phyloP scores from a whole-genome alignment of 2,888 invertebrate genomes.

The Ganaspis brasiliensis region DNA sequence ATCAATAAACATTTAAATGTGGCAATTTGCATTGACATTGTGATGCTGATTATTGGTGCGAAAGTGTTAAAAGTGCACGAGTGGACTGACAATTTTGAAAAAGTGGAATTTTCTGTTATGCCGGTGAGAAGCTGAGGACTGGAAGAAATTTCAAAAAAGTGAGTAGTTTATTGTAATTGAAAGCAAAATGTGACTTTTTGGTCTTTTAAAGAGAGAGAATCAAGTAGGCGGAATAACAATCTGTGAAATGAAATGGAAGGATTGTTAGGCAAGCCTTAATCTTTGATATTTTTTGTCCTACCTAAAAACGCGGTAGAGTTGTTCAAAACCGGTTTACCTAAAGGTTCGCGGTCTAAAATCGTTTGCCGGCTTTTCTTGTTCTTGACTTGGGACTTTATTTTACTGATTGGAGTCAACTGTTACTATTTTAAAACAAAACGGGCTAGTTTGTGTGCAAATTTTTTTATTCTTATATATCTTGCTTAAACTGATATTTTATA shows the following conservation, averaged over 20 bases:
- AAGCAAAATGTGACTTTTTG: neutral
- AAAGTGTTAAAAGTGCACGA: constrained; percentile 37
- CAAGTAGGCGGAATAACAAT: neutral
- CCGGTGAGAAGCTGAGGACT: neutral
- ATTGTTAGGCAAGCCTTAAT: constrained; percentile 2
- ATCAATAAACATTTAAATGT: no score
- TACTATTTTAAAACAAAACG: neutral
- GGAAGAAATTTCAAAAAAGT: constrained; percentile 52
- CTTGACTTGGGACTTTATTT: constrained; percentile 30
- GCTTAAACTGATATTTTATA: no score
- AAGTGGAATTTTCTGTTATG: constrained; percentile 3
- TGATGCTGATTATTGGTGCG: constrained; percentile 19
- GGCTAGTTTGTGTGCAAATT: neutral
- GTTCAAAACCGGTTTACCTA: constrained; percentile 56
- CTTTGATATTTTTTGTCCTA: constrained; percentile 23
- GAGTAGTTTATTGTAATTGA: constrained; percentile 50
- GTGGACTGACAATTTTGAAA: constrained; percentile 58
- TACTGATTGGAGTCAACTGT: neutral
- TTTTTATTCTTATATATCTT: neutral
- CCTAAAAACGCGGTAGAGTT: constrained; percentile 22
- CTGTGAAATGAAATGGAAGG: neutral
- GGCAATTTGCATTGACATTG: no score
- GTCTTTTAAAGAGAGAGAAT: neutral
- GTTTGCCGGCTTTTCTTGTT: constrained; percentile 52
- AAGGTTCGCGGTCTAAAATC: constrained; percentile 52